Base-by-base conservation (phyloP, 1,140 invertebrate genomes). In the Penaeus vannamei region DNA sequence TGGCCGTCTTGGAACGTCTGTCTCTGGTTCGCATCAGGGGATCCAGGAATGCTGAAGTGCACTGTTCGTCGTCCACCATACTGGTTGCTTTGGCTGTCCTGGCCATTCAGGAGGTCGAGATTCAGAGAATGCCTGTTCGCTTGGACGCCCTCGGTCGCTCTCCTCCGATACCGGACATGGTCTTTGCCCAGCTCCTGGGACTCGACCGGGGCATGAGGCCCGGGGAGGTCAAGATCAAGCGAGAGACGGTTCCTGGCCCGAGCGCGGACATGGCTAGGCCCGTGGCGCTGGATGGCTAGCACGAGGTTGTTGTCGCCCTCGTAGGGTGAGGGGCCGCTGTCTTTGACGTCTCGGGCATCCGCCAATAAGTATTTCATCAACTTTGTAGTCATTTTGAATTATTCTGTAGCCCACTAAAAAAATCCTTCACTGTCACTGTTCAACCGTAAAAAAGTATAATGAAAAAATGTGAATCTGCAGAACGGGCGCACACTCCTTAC, bases 291-390 rank as follows among this genome's bases (percentile, higher is more conserved):
- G 8, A 90, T 59, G 42, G 88, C 88, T 23, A 90, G n/a, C 20
- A 60, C 72, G 60, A 90, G 62, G 79, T 90, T 90, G 2, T 77
- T 85, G 61, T 86, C 88, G 23, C 88, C 88, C 66, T 90, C 88
- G 84, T 90, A 90, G 4, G 88, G 88, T 17, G 88, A 90, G 26
- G 88, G 88, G 5, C 84, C 88, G 19, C 84, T 19, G 66, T 85
- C 83, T 32, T 66, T 81, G 76, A 90, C 77, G 46, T 90, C 88
- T 26, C 88, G 84, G 7, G 88, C 88, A 59, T 90, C 88, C 10
- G 88, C 88, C 79, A 90, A 36, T 0, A 90, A 64, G 53, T 53
- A 90, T 59, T 90, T 85, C 88, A 90, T 90, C 53, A 90, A 69
- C 29, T 80, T 32, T 61, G 64, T 85, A 46, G 84, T 76, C 84